Conservation (phyloP, 2,797 vertebrate species). For the Xenentodon cancila region DNA sequence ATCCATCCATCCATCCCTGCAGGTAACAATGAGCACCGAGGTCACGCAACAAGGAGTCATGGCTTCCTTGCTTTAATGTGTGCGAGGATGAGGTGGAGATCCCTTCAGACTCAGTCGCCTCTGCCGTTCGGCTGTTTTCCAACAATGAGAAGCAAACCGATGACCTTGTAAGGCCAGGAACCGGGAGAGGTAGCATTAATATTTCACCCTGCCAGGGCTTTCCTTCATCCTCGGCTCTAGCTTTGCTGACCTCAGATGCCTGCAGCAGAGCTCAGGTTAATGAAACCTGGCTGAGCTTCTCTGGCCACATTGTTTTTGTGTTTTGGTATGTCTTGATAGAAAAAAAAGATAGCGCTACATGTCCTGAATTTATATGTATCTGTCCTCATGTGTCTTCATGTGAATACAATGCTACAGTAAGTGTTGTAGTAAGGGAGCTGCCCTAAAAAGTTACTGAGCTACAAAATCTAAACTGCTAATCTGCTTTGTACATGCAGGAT, state of each 20-base stretch:
- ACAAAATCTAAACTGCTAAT: no score
- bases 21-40: conserved; percentile 65
- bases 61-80: conserved; percentile 69
- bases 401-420: no score
- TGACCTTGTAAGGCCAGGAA: conserved; percentile 74
- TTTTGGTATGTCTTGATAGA: background rate
- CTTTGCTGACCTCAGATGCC: conserved; percentile 39
- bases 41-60: conserved; percentile 65
- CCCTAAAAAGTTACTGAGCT: no score
- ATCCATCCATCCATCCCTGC: conserved; percentile 20
- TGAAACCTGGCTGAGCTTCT: conserved; percentile 7
- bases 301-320: background rate
- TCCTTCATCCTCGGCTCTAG: conserved; percentile 36
- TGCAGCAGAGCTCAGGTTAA: conserved; percentile 28
- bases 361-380: no score
- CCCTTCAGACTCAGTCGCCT: conserved; percentile 71
- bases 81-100: conserved; percentile 66
- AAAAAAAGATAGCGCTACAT: no score
- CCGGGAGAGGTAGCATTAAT: conserved; percentile 72
- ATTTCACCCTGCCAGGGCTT: conserved; percentile 69
- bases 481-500: no score
- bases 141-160: conserved; percentile 65
- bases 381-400: no score
- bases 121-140: conserved; percentile 63
- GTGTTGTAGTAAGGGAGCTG: no score